Conservation (phyloP, 64 coral and sea anemone species). For the Actinia tenebrosa region DNA sequence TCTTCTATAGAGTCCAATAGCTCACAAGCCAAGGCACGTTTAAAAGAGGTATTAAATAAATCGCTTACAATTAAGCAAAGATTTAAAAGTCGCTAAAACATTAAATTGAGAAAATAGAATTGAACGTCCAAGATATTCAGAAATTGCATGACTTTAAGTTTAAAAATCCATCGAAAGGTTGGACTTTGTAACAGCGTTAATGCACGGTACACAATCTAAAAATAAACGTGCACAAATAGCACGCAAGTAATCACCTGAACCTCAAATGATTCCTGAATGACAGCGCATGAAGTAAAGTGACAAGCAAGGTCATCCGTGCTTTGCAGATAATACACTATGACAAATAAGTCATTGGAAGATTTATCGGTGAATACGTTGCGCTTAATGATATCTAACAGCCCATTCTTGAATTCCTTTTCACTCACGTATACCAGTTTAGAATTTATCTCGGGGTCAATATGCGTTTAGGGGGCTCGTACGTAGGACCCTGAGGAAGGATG, state of each 20-base stretch:
- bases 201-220: background rate
- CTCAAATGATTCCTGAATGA: constrained; percentile 3
- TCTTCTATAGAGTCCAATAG: background rate
- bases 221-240: background rate
- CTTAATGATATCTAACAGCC: constrained; percentile 2
- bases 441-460: background rate
- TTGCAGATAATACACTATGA: constrained; percentile 6
- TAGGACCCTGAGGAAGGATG: background rate
- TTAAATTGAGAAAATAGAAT: background rate
- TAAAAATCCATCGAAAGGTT: background rate
- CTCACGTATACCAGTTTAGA: background rate
- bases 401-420: background rate
- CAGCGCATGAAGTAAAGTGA: background rate
- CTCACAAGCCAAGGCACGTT: background rate
- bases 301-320: constrained; percentile 1
- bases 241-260: background rate
- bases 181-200: constrained; percentile 20
- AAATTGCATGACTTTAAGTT: background rate
- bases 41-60: background rate
- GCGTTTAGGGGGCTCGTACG: background rate
- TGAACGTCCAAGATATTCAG: background rate
- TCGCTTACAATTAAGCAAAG: background rate
- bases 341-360: background rate
- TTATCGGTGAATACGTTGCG: background rate
- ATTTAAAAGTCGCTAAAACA: background rate